A percentile compares a stretch with the other conserved stretches of the same genome.
Conservation (phyloP, 2,888 invertebrate species). For the Alentia gelatinosa region DNA sequence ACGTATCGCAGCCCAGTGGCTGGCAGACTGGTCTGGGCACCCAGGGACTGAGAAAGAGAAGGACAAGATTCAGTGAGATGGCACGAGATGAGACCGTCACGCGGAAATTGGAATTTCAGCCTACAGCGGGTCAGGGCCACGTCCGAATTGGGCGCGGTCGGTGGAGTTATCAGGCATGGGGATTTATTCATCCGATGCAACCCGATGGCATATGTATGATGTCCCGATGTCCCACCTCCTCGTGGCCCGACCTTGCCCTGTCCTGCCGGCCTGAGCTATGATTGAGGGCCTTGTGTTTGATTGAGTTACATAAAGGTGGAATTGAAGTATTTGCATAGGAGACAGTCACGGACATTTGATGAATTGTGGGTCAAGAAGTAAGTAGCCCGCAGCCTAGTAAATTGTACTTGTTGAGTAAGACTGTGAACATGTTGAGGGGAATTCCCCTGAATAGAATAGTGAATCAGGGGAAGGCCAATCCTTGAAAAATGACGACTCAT, state of each 20-base stretch:
- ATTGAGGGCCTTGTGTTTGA: constrained; percentile 25
- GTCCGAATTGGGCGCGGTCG: not conserved
- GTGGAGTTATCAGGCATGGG: not conserved
- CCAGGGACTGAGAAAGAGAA: too few relatives aligned
- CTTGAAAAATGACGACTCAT: too few relatives aligned
- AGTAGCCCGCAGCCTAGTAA: too few relatives aligned
- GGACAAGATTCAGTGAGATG: too few relatives aligned
- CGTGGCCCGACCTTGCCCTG: not conserved
- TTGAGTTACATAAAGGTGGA: constrained; percentile 46
- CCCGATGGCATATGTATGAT: constrained; percentile 34
- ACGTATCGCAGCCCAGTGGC: too few relatives aligned
- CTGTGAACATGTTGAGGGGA: too few relatives aligned
- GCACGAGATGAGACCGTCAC: not conserved
- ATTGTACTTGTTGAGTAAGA: too few relatives aligned
- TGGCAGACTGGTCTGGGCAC: too few relatives aligned
- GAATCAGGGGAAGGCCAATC: too few relatives aligned
- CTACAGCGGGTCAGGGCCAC: not conserved
- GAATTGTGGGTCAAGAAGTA: not conserved
- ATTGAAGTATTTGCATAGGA: constrained; percentile 38
- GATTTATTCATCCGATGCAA: not conserved
- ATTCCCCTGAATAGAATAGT: too few relatives aligned
- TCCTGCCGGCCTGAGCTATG: not conserved
- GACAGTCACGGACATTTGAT: not conserved
- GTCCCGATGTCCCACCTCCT: not conserved
- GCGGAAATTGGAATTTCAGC: constrained; percentile 43